Base-by-base conservation (phyloP, 1,140 invertebrate genomes). In the Drosophila sulfurigaster region DNA sequence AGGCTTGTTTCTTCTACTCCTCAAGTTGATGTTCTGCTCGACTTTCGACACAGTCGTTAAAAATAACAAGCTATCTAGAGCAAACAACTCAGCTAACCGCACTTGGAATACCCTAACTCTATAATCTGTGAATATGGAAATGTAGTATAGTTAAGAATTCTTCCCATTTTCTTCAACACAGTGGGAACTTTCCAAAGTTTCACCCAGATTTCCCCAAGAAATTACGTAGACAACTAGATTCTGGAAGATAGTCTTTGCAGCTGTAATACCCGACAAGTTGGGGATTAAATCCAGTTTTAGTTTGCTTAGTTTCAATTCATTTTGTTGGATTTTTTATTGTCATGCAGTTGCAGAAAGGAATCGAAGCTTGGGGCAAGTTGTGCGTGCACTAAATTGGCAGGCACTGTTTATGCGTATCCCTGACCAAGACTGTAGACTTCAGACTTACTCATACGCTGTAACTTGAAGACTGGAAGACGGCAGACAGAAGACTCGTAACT, bases 41-140 rank as follows among this genome's bases (percentile, higher is more conserved):
- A 68, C 70, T 59, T 73, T 73, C 64, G 64, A 38, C 65, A 54
- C 67, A 73, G 16, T 73, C 64, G 64, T 73, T 73, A 67, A 73
- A 60, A 67, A 67, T 46, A 67, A 67, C 46, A 66, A 67, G 38
- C 54, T 6, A 20, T 15, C 32, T 8, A n/a, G 16, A 28, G 16
- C 45, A 13, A 1, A 11, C 2, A 8, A 7, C 1, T 2, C 11
- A 5, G 2, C 20, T 4, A 3, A 28, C 16, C 28, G 35, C 43
- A 30, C 10, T 16, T 7, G 13, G 11, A n/a, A 63, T 63, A 63
- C 58, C 11, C 67, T 69, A 10, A 28, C n/a, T 46, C 20, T 25
- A 25, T 38, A 8, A 48, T 11, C 45, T 48, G 16, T 16, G 4
- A 3, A 13, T 5, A 13, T n/a, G n/a, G 1, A 46, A 46, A 15